These are phyloP conservation scores for Cherax quadricarinatus DNA, from an alignment of 1,140 invertebrate genomes.

Conservation along the genomic window DNA sequence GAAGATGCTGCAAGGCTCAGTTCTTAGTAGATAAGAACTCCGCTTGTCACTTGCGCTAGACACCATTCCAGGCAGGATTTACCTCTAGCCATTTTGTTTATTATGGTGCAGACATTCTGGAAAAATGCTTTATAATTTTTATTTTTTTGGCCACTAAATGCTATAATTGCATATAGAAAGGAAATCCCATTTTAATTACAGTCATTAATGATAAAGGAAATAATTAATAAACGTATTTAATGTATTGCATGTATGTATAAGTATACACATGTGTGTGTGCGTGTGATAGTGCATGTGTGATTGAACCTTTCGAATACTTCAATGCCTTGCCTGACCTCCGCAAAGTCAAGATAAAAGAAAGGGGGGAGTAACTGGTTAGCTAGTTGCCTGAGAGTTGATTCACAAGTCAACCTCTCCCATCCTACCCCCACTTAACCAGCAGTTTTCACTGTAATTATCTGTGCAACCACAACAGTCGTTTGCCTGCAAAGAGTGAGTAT, in stretches of 20 bases:
- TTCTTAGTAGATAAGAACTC: no score
- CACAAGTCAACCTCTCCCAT: no score
- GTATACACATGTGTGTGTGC: no score
- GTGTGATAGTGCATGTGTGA: no score
- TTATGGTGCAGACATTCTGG: not conserved
- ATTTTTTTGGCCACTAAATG: not conserved
- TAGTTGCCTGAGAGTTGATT: not conserved
- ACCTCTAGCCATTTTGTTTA: not conserved
- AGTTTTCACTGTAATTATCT: constrained; percentile 52
- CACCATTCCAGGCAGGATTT: not conserved
- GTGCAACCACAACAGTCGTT: constrained; percentile 44
- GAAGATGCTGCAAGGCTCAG: no score
- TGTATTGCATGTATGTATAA: no score
- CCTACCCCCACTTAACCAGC: not conserved
- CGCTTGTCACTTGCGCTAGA: no score
- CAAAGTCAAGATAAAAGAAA: not conserved
- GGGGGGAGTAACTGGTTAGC: not conserved
- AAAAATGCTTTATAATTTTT: not conserved
- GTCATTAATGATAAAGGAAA: not conserved
- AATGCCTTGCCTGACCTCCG: no score
- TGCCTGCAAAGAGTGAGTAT: constrained; percentile 32
- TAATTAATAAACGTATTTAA: not conserved
- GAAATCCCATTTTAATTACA: not conserved
- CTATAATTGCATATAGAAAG: not conserved
- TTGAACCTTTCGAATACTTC: no score